These are phyloP conservation scores for Lepidurus packardi DNA, from an alignment of 1,140 invertebrate species.

Conservation along the genomic window DNA sequence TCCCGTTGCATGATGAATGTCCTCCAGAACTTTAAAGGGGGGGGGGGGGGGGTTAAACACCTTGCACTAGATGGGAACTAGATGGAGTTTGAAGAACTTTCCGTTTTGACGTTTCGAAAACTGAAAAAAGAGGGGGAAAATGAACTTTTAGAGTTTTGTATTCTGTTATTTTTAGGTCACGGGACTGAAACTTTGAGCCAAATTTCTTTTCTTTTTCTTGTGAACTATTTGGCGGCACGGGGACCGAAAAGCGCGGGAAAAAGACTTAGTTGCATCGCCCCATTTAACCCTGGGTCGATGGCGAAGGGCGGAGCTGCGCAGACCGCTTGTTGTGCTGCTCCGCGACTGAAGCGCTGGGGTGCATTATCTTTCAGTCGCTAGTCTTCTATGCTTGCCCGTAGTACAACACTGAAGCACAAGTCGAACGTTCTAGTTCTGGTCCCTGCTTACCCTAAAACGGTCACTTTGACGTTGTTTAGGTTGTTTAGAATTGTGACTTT, in stretches of 20 bases:
- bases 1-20: background rate
- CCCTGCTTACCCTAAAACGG: too few relatives aligned
- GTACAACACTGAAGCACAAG: background rate
- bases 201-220: background rate
- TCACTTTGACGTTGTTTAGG: too few relatives aligned
- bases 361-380: background rate
- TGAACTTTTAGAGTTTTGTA: background rate
- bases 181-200: background rate
- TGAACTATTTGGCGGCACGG: background rate
- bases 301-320: background rate
- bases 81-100: background rate
- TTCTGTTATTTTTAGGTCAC: background rate
- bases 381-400: background rate
- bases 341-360: background rate
- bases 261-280: background rate
- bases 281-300: slow-evolving; percentile 1
- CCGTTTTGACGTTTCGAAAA: background rate
- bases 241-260: slow-evolving; percentile 4
- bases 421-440: background rate
- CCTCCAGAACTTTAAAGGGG: background rate
- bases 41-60: background rate
- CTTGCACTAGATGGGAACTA: background rate
- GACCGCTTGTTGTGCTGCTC: background rate
- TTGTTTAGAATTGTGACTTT: background rate
- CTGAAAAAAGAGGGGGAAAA: background rate